Percentiles rank a stretch among this genome's conserved stretches.
phyloP scores from a whole-genome alignment of 2,888 invertebrate species.

The Himalopsyche tibetana region DNA sequence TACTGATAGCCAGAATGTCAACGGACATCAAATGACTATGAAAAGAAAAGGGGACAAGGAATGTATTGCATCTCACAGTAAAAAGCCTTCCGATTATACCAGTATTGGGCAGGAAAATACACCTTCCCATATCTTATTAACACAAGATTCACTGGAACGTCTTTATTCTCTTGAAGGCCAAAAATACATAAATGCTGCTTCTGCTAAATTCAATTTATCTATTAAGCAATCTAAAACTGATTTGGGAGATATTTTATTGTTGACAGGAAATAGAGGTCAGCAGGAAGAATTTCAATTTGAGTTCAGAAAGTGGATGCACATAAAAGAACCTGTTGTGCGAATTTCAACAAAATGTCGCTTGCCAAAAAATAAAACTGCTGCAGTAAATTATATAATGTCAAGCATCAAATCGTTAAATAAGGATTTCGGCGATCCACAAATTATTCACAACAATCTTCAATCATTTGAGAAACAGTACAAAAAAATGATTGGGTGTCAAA shows the following conservation, averaged over 20 bases:
- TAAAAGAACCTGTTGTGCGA: neutral
- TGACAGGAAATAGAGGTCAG: slow-evolving; percentile 47
- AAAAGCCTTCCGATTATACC: neutral
- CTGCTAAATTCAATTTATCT: neutral
- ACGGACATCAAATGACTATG: slow-evolving; percentile 76
- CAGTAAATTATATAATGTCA: slow-evolving; percentile 70
- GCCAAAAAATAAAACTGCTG: slow-evolving; percentile 71
- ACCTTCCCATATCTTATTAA: slow-evolving; percentile 9
- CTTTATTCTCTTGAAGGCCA: slow-evolving; percentile 17
- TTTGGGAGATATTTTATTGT: slow-evolving; percentile 11
- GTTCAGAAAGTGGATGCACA: slow-evolving; percentile 53
- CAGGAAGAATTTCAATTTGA: slow-evolving; percentile 54
- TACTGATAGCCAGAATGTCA: slow-evolving; percentile 70
- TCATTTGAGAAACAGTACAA: slow-evolving; percentile 72
- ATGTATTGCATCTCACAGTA: neutral
- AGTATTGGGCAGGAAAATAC: neutral
- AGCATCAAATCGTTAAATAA: slow-evolving; percentile 72
- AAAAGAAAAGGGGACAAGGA: slow-evolving; percentile 69
- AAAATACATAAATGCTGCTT: neutral
- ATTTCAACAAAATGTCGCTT: slow-evolving; percentile 65
- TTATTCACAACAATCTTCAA: neutral
- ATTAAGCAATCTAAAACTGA: slow-evolving; percentile 20
- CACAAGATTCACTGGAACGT: neutral
- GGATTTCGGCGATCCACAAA: slow-evolving; percentile 75
- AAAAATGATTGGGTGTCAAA: slow-evolving; percentile 52